These are phyloP conservation scores for Danio jaintianensis DNA, from an alignment of 2,797 vertebrate species.

Conservation along the genomic window DNA sequence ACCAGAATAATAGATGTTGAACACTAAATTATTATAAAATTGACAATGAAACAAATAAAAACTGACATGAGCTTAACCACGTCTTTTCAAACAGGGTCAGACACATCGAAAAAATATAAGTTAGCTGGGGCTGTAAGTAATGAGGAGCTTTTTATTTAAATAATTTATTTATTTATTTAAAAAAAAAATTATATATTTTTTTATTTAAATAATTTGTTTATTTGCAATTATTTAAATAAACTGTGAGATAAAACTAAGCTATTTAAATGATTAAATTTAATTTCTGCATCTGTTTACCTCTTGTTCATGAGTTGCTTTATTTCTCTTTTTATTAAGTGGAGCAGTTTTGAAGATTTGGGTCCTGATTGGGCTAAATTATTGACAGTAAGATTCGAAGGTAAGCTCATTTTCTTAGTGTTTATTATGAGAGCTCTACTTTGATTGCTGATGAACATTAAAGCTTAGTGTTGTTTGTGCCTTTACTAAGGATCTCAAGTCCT, in stretches of 20 bases:
- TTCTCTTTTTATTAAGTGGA: background rate
- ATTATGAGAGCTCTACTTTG: background rate
- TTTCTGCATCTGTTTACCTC: background rate
- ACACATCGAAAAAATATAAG: fast-evolving
- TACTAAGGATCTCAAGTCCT: too few species aligned
- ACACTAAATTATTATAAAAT: background rate
- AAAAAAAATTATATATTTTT: too few species aligned
- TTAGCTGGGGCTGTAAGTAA: background rate
- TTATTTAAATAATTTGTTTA: too few species aligned
- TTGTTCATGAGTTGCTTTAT: background rate
- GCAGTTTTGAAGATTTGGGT: too few species aligned
- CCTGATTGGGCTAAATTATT: background rate
- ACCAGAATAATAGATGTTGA: background rate
- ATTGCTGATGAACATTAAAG: background rate
- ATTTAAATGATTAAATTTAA: too few species aligned
- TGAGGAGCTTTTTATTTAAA: too few species aligned
- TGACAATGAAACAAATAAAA: too few species aligned
- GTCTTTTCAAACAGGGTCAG: background rate
- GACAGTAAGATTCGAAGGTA: fast-evolving
- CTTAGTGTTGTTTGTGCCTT: background rate
- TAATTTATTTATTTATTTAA: too few species aligned
- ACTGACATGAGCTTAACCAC: background rate
- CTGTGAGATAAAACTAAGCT: too few species aligned
- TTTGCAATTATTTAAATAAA: background rate
- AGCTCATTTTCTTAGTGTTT: background rate